Percentiles rank a stretch among this genome's conserved stretches.
Evolutionary conservation across 2,113 vertebrate genomes (phyloP).

Genomic region (Chelonoidis abingdonii): DNA sequence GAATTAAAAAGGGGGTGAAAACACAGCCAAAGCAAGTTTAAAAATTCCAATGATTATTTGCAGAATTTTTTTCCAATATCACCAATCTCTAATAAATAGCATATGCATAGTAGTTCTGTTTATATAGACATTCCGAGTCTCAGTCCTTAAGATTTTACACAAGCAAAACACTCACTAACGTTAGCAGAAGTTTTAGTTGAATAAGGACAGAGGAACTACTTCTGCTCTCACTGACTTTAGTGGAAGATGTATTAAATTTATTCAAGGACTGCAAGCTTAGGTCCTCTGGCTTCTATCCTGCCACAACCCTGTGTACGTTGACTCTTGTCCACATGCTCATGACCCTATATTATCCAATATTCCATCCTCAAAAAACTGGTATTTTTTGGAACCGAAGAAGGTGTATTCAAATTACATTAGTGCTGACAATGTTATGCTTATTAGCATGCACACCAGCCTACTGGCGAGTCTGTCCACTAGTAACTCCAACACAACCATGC

Average conservation of each 20-base stretch:
- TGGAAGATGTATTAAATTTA: fast-evolving
- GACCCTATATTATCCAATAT: not conserved
- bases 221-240: not conserved
- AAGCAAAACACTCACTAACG: fast-evolving
- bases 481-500: not conserved
- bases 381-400: not conserved
- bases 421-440: not conserved
- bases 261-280: fast-evolving
- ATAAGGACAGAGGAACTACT: fast-evolving
- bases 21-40: not conserved
- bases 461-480: not conserved
- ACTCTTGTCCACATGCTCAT: not conserved
- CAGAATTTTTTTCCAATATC: not conserved
- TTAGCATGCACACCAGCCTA: not conserved
- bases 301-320: not conserved
- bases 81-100: not conserved
- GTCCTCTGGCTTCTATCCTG: not conserved
- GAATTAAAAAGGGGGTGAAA: not conserved
- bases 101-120: not conserved
- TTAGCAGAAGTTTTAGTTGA: not conserved
- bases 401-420: not conserved
- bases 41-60: not conserved
- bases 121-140: not conserved
- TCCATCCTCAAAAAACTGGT: not conserved
- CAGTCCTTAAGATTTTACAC: fast-evolving